Conservation (phyloP, 2,797 vertebrate genomes). For the Arrhamphus sclerolepis region DNA sequence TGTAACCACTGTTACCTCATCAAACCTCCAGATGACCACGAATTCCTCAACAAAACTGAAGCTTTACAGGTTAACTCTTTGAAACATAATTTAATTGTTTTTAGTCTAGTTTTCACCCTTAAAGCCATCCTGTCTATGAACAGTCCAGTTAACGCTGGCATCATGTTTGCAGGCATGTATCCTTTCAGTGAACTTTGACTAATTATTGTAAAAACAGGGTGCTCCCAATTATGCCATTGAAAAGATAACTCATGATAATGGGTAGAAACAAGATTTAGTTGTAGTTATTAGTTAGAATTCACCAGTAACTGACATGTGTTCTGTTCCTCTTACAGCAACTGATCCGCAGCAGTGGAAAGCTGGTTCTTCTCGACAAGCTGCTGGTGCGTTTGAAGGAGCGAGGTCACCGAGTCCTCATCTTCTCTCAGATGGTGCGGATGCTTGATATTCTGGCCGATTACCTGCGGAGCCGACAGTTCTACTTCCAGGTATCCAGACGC, state of each 20-base stretch:
- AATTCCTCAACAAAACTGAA: conserved; percentile 92
- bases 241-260: no score
- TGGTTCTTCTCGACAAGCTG: conserved; percentile 96
- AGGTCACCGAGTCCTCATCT: conserved; percentile 96
- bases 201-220: no score
- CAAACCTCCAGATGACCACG: conserved; percentile 94
- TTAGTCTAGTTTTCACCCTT: no score
- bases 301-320: background rate
- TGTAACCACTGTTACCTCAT: conserved; percentile 99
- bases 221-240: no score
- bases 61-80: conserved; percentile 88
- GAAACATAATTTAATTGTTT: background rate
- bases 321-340: conserved; percentile 82
- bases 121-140: no score
- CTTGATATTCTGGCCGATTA: conserved; percentile 98
- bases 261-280: no score
- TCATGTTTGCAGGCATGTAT: no score
- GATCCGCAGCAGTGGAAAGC: conserved; percentile 96
- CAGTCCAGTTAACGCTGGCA: no score
- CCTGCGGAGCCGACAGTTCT: conserved; percentile 92
- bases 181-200: no score
- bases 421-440: conserved; percentile 99
- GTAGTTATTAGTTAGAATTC: background rate
- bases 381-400: conserved; percentile 93
- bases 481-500: conserved; percentile 87